These are phyloP conservation scores for Apotomis betuletana DNA, from an alignment of 2,888 invertebrate species.

Conservation along the genomic window DNA sequence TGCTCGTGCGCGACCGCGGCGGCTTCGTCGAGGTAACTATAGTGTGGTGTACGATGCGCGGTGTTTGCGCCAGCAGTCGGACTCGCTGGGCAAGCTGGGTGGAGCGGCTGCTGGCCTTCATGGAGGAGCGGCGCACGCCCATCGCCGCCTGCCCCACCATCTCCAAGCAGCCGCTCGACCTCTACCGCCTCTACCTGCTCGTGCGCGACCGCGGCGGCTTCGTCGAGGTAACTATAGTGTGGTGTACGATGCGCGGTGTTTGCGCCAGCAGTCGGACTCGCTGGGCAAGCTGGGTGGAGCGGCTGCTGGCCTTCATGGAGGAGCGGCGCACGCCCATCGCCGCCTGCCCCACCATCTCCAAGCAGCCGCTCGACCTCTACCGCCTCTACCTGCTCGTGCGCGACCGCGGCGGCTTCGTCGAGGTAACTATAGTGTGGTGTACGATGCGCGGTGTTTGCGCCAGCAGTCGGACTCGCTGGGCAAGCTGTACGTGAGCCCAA, in stretches of 20 bases:
- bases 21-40: neutral
- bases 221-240: slow-evolving; percentile 91
- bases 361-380: slow-evolving; percentile 99
- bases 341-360: slow-evolving; percentile 98
- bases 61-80: no score
- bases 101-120: slow-evolving; percentile 96
- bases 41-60: slow-evolving; percentile 18
- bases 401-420: slow-evolving; percentile 99
- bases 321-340: slow-evolving; percentile 97
- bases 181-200: slow-evolving; percentile 97
- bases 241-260: slow-evolving; percentile 46
- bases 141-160: slow-evolving; percentile 98
- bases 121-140: slow-evolving; percentile 98
- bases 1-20: no score
- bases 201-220: slow-evolving; percentile 99
- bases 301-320: slow-evolving; percentile 97
- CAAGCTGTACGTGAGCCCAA: slow-evolving; percentile 92
- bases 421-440: slow-evolving; percentile 86
- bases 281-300: slow-evolving; percentile 98
- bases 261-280: slow-evolving; percentile 94
- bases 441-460: slow-evolving; percentile 66
- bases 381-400: slow-evolving; percentile 97
- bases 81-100: no score
- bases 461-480: slow-evolving; percentile 97
- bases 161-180: slow-evolving; percentile 99